These are phyloP conservation scores for Palloptera scutellata DNA, from an alignment of 2,888 invertebrate species.

Conservation along the genomic window DNA sequence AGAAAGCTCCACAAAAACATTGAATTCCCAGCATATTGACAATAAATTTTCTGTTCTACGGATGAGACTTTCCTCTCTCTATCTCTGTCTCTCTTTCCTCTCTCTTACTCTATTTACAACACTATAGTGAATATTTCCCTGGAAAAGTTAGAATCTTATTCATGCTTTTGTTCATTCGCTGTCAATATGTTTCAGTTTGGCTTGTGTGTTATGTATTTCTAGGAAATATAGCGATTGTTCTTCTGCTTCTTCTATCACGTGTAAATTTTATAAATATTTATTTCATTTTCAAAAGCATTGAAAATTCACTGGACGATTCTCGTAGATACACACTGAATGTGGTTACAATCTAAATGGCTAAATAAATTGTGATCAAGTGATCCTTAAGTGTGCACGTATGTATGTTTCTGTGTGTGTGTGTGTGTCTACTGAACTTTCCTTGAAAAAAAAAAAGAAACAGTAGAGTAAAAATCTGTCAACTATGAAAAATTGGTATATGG, in stretches of 20 bases:
- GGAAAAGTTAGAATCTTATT: not conserved
- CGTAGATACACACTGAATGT: not conserved
- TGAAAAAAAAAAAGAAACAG: conserved; percentile 43
- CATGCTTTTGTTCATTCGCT: too few species aligned
- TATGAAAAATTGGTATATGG: conserved; percentile 55
- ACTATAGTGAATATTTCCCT: not conserved
- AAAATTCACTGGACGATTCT: not conserved
- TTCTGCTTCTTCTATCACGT: not conserved
- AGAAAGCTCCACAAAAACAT: too few species aligned
- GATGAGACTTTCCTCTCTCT: too few species aligned
- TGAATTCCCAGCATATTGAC: too few species aligned
- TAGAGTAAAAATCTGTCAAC: conserved; percentile 53
- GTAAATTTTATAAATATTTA: not conserved
- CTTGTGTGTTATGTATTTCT: too few species aligned
- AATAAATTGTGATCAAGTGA: conserved; percentile 12
- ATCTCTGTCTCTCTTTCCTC: too few species aligned
- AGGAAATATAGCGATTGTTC: too few species aligned
- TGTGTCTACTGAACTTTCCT: too few species aligned
- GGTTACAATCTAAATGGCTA: conserved; percentile 14
- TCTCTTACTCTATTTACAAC: not conserved
- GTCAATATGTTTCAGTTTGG: too few species aligned
- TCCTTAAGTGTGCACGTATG: conserved; percentile 50
- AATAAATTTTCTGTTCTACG: too few species aligned
- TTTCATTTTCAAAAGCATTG: not conserved
- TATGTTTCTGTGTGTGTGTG: too few species aligned